A percentile compares a stretch with the other conserved stretches of the same genome.
phyloP scores from a whole-genome alignment of 2,888 invertebrate species.

The Nymphalis urticae region DNA sequence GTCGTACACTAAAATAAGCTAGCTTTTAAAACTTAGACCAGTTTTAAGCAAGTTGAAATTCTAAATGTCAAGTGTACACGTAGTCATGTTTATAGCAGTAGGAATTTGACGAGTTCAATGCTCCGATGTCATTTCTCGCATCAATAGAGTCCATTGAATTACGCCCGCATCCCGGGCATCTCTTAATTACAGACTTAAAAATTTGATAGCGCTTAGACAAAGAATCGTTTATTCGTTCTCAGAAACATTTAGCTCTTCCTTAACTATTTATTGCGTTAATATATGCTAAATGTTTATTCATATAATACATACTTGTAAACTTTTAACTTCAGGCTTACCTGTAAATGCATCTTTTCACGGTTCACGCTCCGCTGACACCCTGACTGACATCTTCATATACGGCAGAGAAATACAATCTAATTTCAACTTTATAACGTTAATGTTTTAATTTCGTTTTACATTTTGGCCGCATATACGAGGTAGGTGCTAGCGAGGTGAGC shows the following conservation, averaged over 20 bases:
- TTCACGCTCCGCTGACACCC: constrained; percentile 71
- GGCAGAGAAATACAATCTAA: constrained; percentile 43
- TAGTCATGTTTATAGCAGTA: constrained; percentile 14
- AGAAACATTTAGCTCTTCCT: background rate
- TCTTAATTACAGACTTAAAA: constrained; percentile 54
- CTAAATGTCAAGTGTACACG: constrained; percentile 2
- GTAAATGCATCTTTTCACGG: constrained; percentile 57
- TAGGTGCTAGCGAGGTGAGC: constrained; percentile 62
- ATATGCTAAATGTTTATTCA: background rate
- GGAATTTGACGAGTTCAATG: constrained; percentile 49
- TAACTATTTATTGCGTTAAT: background rate
- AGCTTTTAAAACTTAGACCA: background rate
- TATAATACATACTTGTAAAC: constrained; percentile 6
- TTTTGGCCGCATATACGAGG: constrained; percentile 21
- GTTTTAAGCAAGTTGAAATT: background rate
- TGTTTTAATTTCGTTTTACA: constrained; percentile 27
- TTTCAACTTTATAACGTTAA: constrained; percentile 47
- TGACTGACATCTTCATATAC: constrained; percentile 64
- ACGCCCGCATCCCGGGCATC: constrained; percentile 59
- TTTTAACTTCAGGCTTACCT: constrained; percentile 33
- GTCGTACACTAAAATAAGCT: too few species aligned
- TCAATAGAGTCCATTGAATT: constrained; percentile 62
- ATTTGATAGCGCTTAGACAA: constrained; percentile 25
- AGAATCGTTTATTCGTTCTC: constrained; percentile 10
- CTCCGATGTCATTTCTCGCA: constrained; percentile 45